Base-by-base conservation (phyloP, 2,888 invertebrate genomes). In the Eupithecia vulgata region DNA sequence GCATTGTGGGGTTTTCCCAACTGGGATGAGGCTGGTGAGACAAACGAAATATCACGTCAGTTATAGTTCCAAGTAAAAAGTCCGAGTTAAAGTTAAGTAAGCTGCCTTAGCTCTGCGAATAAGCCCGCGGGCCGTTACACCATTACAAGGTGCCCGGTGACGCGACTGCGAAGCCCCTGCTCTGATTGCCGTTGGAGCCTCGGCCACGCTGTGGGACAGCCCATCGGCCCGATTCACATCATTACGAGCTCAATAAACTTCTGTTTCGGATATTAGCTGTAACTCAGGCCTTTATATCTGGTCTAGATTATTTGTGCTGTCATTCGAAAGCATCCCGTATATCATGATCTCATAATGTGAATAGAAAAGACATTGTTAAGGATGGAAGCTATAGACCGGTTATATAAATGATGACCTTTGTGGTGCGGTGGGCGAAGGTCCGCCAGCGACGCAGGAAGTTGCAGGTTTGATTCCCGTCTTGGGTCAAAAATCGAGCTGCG, bases 151-250 rank as follows among this genome's bases (percentile, higher is more conserved):
- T 62, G 74, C 68, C 68, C 64, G 62, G 69, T 67, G 74, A 69
- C 67, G 68, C 6, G 17, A 7, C 34, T 30, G 17, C 5, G 17
- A 25, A 30, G 65, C 35, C 34, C 37, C 64, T 37, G 64, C 37
- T 35, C 35, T 37, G 37, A 37, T 64, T 64, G 12, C 64, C 35
- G 37, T n/a, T 62, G 10, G 62, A 61, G 59, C 30, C 21, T 3
- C 61, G 7, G 61, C 61, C 34, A 15, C 30, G 62, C 68, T 69
- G 74, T 72, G 74, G 67, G 75, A 72, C 69, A 21, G 62, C 57
- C 42, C 59, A 66, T 64, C 70, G 72, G 17, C 61, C 75, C 52
- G 57, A 70, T 75, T 75, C 75, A 75, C 75, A 75, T 75, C 57
- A 67, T 45, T 74, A 45, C 64, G 37, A 15, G 13, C 64, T 37